Percentiles rank a stretch among this genome's conserved stretches.
These are phyloP conservation scores for Avahi laniger DNA, from an alignment of 2,797 vertebrate species.

Conservation along the genomic window DNA sequence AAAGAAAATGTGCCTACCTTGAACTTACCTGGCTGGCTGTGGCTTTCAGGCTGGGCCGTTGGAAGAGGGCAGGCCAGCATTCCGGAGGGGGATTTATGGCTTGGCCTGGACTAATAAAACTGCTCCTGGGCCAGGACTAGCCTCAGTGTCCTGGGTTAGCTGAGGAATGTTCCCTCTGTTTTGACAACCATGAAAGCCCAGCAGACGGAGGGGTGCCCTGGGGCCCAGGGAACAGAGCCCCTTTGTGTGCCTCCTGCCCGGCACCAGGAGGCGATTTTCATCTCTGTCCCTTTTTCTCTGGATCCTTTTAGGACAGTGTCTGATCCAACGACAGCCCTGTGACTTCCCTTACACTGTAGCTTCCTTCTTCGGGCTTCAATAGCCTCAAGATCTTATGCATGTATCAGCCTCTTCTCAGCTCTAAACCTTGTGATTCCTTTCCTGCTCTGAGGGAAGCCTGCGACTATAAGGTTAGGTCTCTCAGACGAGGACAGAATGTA, in stretches of 20 bases:
- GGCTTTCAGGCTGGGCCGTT: background rate
- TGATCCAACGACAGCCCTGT: no score
- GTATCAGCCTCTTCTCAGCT: background rate
- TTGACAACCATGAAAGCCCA: background rate
- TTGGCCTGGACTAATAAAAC: conserved; percentile 40
- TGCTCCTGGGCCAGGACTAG: background rate
- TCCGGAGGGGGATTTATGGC: background rate
- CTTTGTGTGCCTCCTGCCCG: background rate
- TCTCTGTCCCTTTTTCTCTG: background rate
- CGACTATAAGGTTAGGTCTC: background rate
- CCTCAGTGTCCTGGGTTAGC: background rate
- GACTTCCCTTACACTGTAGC: background rate
- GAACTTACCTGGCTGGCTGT: no score
- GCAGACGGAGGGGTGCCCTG: background rate
- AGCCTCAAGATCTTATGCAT: accelerated
- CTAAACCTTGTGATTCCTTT: background rate
- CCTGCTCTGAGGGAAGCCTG: background rate
- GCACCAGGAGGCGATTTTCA: background rate
- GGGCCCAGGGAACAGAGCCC: background rate
- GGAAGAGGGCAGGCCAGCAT: background rate
- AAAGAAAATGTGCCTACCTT: background rate
- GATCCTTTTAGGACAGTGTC: background rate
- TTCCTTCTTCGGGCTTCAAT: background rate
- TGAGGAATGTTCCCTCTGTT: conserved; percentile 30
- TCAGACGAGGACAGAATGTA: background rate